These are phyloP conservation scores for Eutrigla gurnardus DNA, from an alignment of 2,797 vertebrate species.

Conservation along the genomic window DNA sequence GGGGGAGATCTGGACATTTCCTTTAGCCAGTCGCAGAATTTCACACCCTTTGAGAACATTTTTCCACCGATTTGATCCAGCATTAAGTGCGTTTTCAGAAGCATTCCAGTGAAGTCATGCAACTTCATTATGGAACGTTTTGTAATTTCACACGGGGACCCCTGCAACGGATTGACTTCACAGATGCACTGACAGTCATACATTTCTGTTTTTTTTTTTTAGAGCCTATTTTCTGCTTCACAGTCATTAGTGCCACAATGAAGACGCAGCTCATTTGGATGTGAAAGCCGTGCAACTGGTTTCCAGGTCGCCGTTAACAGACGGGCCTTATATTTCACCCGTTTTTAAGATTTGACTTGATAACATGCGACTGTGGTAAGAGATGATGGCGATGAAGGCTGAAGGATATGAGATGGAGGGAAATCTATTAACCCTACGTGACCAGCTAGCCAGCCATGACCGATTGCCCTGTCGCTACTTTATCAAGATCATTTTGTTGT, in stretches of 20 bases:
- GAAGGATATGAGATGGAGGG: constrained; percentile 61
- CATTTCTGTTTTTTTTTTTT: background rate
- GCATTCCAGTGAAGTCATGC: background rate
- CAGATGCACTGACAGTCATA: constrained; percentile 12
- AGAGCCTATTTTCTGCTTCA: constrained; percentile 28
- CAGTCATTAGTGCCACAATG: constrained; percentile 15
- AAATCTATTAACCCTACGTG: constrained; percentile 80
- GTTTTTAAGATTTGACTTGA: constrained; percentile 52
- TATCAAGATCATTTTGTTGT: constrained; percentile 50
- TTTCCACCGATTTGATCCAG: background rate
- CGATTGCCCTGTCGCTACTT: constrained; percentile 72
- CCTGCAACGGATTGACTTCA: constrained; percentile 1
- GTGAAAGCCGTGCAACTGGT: constrained; percentile 26
- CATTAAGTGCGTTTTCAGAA: background rate
- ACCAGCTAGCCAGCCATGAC: constrained; percentile 76
- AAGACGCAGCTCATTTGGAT: constrained; percentile 42
- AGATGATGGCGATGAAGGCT: constrained; percentile 62
- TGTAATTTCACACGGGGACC: constrained; percentile 1
- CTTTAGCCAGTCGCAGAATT: too few relatives aligned
- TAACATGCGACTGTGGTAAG: constrained; percentile 56
- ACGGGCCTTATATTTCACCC: constrained; percentile 34
- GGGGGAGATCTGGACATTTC: too few relatives aligned
- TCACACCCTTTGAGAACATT: too few relatives aligned
- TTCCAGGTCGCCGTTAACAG: constrained; percentile 62
- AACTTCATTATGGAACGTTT: background rate